Conservation (phyloP, 2,888 invertebrate species). For the Cordylochernes scorpioides region DNA sequence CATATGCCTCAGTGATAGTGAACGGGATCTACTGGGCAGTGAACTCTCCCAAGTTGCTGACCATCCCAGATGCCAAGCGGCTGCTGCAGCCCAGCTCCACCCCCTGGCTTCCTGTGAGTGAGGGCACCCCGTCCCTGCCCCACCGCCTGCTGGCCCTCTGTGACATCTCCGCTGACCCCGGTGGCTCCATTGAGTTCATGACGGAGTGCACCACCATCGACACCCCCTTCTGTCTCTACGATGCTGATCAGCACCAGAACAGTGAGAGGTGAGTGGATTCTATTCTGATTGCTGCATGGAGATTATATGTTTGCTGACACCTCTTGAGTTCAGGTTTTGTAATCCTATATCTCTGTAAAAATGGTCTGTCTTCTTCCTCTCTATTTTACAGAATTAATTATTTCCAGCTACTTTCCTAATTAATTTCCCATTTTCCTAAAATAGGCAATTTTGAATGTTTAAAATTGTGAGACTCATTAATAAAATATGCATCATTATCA, state of each 20-base stretch:
- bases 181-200: conserved; percentile 96
- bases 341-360: too few relatives aligned
- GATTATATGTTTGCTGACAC: too few relatives aligned
- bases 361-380: too few relatives aligned
- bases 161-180: conserved; percentile 96
- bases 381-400: too few relatives aligned
- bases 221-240: conserved; percentile 95
- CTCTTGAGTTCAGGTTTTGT: too few relatives aligned
- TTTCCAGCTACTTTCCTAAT: too few relatives aligned
- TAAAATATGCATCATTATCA: too few relatives aligned
- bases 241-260: conserved; percentile 89
- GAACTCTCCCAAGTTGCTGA: conserved; percentile 75
- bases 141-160: conserved; percentile 75
- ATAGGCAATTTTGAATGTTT: too few relatives aligned
- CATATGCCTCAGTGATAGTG: conserved; percentile 81
- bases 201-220: conserved; percentile 98
- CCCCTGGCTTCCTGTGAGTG: conserved; percentile 65
- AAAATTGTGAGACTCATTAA: too few relatives aligned
- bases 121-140: conserved; percentile 60
- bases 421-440: too few relatives aligned
- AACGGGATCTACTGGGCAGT: conserved; percentile 99
- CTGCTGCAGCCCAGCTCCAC: conserved; percentile 60
- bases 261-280: conserved; percentile 26
- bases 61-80: conserved; percentile 91
- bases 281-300: too few relatives aligned